phyloP scores from a whole-genome alignment of 2,113 vertebrate genomes.

The Podilymbus podiceps region DNA sequence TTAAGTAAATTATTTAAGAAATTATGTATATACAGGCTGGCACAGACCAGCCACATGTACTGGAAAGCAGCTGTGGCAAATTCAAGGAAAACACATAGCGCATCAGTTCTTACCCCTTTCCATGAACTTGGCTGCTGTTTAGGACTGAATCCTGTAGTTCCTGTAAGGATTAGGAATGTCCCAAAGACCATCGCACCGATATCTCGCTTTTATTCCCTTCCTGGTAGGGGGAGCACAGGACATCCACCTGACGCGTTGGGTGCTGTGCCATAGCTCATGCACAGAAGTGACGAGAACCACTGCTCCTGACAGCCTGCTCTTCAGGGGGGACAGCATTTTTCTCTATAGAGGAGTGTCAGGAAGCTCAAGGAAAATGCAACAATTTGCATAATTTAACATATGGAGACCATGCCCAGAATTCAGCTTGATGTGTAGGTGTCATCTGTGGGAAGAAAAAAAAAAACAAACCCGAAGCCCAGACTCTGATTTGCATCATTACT shows the following conservation, averaged over 20 bases:
- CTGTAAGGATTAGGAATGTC: background rate
- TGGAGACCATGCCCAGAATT: background rate
- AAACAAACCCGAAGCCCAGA: background rate
- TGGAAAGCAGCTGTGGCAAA: background rate
- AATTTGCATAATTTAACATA: background rate
- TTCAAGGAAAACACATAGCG: background rate
- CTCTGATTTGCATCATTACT: background rate
- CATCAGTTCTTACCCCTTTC: background rate
- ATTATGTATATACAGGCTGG: background rate
- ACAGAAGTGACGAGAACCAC: background rate
- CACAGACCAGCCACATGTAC: background rate
- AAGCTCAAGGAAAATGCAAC: background rate
- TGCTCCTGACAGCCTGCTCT: background rate
- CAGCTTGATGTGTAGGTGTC: background rate
- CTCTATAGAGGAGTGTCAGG: background rate
- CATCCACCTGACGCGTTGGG: background rate
- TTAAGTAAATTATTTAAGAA: background rate
- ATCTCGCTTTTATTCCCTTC: background rate
- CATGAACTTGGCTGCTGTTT: background rate
- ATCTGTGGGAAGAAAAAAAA: background rate
- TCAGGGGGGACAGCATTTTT: background rate
- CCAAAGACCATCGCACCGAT: rapidly evolving
- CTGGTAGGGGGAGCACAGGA: background rate
- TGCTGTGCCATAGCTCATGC: background rate
- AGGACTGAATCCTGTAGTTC: background rate